phyloP scores from a whole-genome alignment of 2,797 vertebrate species.

The Gallinago nigripennis region DNA sequence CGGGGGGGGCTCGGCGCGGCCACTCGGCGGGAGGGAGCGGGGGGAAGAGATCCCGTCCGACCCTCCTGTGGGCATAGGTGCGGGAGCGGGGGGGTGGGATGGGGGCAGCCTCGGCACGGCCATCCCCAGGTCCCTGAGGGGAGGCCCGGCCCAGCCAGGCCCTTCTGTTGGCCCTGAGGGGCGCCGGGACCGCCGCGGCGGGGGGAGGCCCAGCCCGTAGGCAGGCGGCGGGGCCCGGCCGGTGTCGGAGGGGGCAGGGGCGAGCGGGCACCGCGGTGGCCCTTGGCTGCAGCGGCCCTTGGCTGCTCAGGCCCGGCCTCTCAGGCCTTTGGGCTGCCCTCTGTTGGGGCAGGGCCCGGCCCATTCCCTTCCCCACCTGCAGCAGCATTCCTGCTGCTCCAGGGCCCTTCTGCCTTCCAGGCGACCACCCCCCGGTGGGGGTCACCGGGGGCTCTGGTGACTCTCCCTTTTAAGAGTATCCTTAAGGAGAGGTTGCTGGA shows the following conservation, averaged over 20 bases:
- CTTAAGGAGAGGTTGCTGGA: not conserved
- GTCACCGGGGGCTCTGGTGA: not conserved
- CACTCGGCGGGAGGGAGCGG: not conserved
- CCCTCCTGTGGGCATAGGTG: not conserved
- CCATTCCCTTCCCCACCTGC: not conserved
- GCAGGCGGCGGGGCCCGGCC: not conserved
- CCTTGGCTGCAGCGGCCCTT: not conserved
- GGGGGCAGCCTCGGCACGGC: not conserved
- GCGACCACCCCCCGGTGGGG: not conserved
- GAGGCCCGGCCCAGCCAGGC: too few relatives aligned
- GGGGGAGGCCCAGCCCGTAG: not conserved
- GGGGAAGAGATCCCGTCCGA: not conserved
- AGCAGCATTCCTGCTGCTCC: not conserved
- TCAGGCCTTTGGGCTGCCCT: not conserved
- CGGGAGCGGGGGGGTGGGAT: not conserved
- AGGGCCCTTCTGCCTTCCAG: not conserved
- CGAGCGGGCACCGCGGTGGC: accelerated
- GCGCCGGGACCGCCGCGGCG: not conserved
- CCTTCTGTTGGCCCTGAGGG: too few relatives aligned
- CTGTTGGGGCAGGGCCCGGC: not conserved
- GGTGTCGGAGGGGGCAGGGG: not conserved
- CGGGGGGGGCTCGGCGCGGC: not conserved
- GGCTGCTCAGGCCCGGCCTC: too few relatives aligned
- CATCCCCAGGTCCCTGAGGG: not conserved
- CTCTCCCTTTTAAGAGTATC: not conserved